Percentiles rank a stretch among this genome's conserved stretches.
phyloP scores from a whole-genome alignment of 2,797 vertebrate species.

The Pantherophis alleghaniensis region DNA sequence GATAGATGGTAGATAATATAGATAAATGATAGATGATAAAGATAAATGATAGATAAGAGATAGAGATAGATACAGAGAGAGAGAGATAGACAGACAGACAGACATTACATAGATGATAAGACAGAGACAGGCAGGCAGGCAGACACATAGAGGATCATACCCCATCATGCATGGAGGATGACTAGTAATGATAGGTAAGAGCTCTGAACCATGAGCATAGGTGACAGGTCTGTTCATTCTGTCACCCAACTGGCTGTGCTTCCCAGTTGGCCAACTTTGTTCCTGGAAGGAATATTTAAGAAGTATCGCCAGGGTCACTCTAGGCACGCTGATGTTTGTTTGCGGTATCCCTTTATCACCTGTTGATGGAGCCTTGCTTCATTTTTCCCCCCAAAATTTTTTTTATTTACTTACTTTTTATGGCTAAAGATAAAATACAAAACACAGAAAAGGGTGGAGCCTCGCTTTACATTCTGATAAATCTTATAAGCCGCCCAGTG shows the following conservation, averaged over 20 bases:
- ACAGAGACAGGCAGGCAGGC: background rate
- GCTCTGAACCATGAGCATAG: constrained; percentile 55
- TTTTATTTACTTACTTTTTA: background rate
- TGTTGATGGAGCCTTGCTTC: background rate
- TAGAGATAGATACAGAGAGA: no score
- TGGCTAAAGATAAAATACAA: background rate
- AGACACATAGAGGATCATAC: background rate
- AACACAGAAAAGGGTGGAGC: background rate
- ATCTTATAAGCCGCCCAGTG: background rate
- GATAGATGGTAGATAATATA: no score
- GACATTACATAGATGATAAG: background rate
- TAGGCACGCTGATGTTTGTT: background rate
- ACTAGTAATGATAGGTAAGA: constrained; percentile 15
- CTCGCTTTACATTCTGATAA: background rate
- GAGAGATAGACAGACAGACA: no score
- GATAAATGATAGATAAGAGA: no score
- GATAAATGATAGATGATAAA: no score
- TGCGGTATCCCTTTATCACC: background rate
- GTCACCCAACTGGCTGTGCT: background rate
- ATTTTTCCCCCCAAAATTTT: background rate
- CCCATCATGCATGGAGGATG: background rate
- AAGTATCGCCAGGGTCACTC: background rate
- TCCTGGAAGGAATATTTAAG: background rate
- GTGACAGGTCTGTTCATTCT: constrained; percentile 31
- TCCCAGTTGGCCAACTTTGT: background rate